Percentiles rank a stretch among this genome's conserved stretches.
Evolutionary conservation across 1,140 invertebrate genomes (phyloP).

Genomic region (Andricus grossulariae): DNA sequence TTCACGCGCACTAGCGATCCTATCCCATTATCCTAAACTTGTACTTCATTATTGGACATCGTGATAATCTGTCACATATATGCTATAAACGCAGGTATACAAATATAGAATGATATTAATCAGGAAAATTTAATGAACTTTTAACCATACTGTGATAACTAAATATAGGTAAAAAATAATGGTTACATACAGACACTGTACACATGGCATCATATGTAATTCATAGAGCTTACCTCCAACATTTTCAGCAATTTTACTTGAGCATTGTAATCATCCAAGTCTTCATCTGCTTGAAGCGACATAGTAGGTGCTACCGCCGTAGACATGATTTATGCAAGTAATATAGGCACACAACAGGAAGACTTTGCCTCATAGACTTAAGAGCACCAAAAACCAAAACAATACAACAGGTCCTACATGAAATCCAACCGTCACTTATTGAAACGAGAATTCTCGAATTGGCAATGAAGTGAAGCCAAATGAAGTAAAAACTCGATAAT

Average conservation of each 20-base stretch:
- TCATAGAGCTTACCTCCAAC: slow-evolving; percentile 59
- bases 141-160: slow-evolving; percentile 33
- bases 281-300: slow-evolving; percentile 57
- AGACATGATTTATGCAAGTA: slow-evolving; percentile 39
- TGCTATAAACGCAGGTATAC: no score
- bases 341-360: no score
- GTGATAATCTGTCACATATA: background rate
- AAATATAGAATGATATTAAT: background rate
- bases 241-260: slow-evolving; percentile 67
- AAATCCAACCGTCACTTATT: no score
- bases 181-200: background rate
- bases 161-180: slow-evolving; percentile 5
- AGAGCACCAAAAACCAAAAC: no score
- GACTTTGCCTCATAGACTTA: no score
- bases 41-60: background rate
- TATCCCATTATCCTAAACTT: no score
- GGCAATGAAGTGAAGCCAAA: no score
- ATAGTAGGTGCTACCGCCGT: slow-evolving; percentile 49
- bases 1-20: no score
- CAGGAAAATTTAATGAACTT: background rate
- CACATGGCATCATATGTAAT: background rate
- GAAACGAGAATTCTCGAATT: no score
- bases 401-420: no score
- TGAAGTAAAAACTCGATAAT: no score
- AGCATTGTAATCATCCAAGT: slow-evolving; percentile 59